Evolutionary conservation across 2,888 invertebrate genomes (phyloP).

Genomic region (Oxycera nigricornis): DNA sequence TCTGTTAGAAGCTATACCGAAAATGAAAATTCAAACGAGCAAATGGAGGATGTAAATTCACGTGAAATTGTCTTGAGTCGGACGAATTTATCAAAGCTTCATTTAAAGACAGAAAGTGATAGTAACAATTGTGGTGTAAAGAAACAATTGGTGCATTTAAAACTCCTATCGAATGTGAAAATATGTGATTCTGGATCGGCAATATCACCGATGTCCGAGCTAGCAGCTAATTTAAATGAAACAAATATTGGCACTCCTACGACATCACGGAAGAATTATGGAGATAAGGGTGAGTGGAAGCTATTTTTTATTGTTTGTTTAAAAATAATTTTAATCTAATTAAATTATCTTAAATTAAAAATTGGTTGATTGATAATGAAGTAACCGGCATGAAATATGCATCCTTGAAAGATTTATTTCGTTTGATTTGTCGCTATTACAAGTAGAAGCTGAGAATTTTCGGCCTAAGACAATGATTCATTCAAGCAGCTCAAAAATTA

Average conservation of each 20-base stretch:
- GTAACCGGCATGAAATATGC: no score
- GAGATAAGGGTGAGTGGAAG: neutral
- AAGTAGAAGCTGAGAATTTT: no score
- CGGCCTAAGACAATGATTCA: no score
- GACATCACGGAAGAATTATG: neutral
- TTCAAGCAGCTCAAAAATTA: no score
- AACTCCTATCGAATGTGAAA: neutral
- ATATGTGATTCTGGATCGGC: neutral
- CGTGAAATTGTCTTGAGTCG: neutral
- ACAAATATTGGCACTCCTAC: conserved; percentile 40
- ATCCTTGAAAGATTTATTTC: no score
- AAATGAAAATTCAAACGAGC: no score
- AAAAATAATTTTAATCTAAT: neutral
- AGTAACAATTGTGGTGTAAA: neutral
- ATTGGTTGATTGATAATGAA: no score
- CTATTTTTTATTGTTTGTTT: neutral
- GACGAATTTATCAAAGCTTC: conserved; percentile 9
- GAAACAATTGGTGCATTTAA: neutral
- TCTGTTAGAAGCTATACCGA: no score
- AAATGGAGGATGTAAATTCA: no score
- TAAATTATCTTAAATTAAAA: neutral
- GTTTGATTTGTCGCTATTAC: no score
- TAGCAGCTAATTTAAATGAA: conserved; percentile 36
- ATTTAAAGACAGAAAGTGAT: neutral
- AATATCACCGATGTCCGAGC: conserved; percentile 42